Conservation (phyloP, 2,888 invertebrate species). For the Drosophila buzzatii region DNA sequence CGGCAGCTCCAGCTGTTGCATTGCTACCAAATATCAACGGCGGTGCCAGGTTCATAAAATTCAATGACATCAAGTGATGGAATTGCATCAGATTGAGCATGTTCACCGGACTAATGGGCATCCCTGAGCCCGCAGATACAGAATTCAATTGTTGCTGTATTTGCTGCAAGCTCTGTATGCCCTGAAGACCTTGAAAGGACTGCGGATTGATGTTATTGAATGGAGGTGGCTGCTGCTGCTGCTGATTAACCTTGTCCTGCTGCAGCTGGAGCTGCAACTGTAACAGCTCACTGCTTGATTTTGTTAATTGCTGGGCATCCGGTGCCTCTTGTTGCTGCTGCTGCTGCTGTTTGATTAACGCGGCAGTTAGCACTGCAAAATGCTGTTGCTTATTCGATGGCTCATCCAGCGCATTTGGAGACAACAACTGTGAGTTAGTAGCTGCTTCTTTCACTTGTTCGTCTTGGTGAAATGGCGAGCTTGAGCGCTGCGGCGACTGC, state of each 20-base stretch:
- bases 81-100: slow-evolving; percentile 94
- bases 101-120: slow-evolving; percentile 93
- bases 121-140: slow-evolving; percentile 83
- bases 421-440: slow-evolving; percentile 9
- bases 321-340: slow-evolving; percentile 49
- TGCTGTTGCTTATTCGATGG: slow-evolving; percentile 58
- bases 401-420: slow-evolving; percentile 34
- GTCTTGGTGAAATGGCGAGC: slow-evolving; percentile 25
- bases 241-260: slow-evolving; percentile 28
- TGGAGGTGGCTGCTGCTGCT: slow-evolving; percentile 24
- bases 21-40: slow-evolving; percentile 86
- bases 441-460: slow-evolving; percentile 31
- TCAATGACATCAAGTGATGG: slow-evolving; percentile 95
- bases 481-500: slow-evolving; percentile 5
- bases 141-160: slow-evolving; percentile 81
- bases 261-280: slow-evolving; percentile 47
- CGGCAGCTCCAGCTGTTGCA: slow-evolving; percentile 22
- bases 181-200: slow-evolving; percentile 73
- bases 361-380: slow-evolving; percentile 61
- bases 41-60: slow-evolving; percentile 97
- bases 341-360: slow-evolving; percentile 72
- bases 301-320: slow-evolving; percentile 48
- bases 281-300: slow-evolving; percentile 43
- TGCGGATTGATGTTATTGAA: slow-evolving; percentile 40
- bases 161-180: slow-evolving; percentile 82